Evolutionary conservation across 2,113 vertebrate species (phyloP), one percentile per base, ranked within the genome.

Genomic region (Melanerpes formicivorus): DNA sequence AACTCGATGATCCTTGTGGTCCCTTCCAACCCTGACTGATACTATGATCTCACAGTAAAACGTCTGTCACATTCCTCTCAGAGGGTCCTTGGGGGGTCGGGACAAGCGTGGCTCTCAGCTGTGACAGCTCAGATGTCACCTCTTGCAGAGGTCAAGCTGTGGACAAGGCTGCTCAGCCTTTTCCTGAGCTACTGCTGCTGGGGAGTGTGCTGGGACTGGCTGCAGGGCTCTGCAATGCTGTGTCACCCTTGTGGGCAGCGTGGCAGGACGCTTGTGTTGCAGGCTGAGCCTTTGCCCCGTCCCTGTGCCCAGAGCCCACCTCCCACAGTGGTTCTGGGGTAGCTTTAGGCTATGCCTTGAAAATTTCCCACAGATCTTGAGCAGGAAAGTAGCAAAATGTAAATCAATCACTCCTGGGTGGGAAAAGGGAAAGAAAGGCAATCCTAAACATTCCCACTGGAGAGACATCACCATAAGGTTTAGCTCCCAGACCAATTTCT

Each of bases 261-360:
- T 17, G 79, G 46, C 27, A 25, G 66, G 70, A 34, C 3, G 0
- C 16, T 0, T 0, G 27, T 17, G n/a, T 12, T 30, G 54, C 34
- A 15, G 59, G 44, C 23, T 1, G 2, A 27, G 75, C 9, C 55
- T 21, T 30, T 22, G 58, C 54, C 17, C 23, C 22, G 6, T 21
- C 37, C 56, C 37, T 26, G 37, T 13, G 46, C 59, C 67, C 21
- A 3, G 25, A n/a, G 3, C 8, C 50, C 40, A 65, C 34, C 10
- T 29, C 73, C 25, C 48, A 32, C 42, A 32, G 58, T 52, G 3
- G 0, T 17, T 40, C 40, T 40, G 40, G 10, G 40, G 40, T 11
- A 40, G 40, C 40, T 40, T 40, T 40, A 40, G 40, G 40, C 40
- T 40, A 11, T 40, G 40, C 40, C 40, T 40, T 40, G 11, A 40